phyloP scores from a whole-genome alignment of 2,113 vertebrate species.

The Phaethon lepturus region DNA sequence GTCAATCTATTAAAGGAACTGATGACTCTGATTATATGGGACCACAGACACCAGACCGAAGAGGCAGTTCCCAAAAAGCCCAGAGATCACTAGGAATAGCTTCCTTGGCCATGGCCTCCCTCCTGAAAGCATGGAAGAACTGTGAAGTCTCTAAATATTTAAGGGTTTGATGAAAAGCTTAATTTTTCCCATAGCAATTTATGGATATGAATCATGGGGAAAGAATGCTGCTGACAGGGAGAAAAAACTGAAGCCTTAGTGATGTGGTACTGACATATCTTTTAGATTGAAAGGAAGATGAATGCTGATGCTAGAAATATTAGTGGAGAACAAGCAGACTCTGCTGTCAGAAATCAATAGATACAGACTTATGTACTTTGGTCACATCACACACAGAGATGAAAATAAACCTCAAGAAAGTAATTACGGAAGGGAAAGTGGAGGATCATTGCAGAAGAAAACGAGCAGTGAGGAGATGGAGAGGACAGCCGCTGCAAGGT shows the following conservation, averaged over 20 bases:
- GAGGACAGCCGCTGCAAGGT: neutral
- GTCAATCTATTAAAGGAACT: neutral
- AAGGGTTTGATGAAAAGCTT: constrained; percentile 53
- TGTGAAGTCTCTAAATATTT: neutral
- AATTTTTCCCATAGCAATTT: constrained; percentile 42
- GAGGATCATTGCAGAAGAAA: neutral
- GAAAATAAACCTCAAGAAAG: constrained; percentile 59
- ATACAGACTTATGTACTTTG: constrained; percentile 45
- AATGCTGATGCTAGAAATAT: constrained; percentile 64
- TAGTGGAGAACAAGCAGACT: constrained; percentile 53
- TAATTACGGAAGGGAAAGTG: neutral
- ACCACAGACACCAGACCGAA: neutral
- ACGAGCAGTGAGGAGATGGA: neutral
- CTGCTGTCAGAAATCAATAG: constrained; percentile 65
- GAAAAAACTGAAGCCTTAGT: constrained; percentile 15
- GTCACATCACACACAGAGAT: constrained; percentile 28
- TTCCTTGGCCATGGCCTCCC: neutral
- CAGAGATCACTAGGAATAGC: neutral
- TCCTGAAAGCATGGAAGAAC: neutral
- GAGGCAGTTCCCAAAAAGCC: neutral
- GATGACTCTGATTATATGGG: neutral
- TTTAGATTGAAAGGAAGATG: constrained; percentile 52
- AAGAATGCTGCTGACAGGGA: constrained; percentile 57
- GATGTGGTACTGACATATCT: constrained; percentile 54
- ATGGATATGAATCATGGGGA: constrained; percentile 32